These are phyloP conservation scores for Limnothrissa miodon DNA, from an alignment of 2,113 vertebrate species.

Conservation along the genomic window DNA sequence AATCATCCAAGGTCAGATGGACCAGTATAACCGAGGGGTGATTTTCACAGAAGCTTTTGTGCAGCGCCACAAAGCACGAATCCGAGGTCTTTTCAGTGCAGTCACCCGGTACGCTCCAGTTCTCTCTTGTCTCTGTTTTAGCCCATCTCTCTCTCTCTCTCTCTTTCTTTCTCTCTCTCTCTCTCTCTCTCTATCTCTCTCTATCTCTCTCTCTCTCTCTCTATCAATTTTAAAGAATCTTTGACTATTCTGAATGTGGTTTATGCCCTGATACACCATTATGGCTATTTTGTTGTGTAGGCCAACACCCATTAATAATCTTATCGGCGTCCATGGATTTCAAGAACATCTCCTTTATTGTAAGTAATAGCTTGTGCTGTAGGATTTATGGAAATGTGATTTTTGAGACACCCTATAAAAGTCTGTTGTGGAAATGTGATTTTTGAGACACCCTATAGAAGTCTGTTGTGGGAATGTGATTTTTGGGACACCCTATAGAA, in stretches of 20 bases:
- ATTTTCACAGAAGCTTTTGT: conserved; percentile 94
- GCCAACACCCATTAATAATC: conserved; percentile 84
- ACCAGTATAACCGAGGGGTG: conserved; percentile 86
- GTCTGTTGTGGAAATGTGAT: too few species aligned
- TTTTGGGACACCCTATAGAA: too few species aligned
- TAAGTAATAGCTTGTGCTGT: conserved; percentile 65
- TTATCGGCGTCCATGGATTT: conserved; percentile 87
- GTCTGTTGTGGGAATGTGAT: too few species aligned
- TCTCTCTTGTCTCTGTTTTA: neutral
- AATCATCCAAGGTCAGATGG: conserved; percentile 86
- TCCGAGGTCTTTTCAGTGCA: conserved; percentile 90
- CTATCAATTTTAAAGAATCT: neutral
- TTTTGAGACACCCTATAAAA: too few species aligned
- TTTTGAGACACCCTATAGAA: too few species aligned
- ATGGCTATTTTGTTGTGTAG: conserved; percentile 61
- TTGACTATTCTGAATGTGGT: neutral
- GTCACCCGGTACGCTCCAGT: conserved; percentile 78
- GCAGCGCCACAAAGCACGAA: conserved; percentile 85
- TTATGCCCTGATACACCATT: conserved; percentile 7
- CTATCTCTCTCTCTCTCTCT: neutral
- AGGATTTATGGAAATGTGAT: too few species aligned
- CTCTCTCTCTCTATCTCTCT: neutral
- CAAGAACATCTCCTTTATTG: conserved; percentile 96
- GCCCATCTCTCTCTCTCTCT: neutral
- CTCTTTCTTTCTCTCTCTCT: neutral